A percentile compares a stretch with the other conserved stretches of the same genome.
Evolutionary conservation across 2,113 vertebrate species (phyloP).

Genomic region (Boulengeromyrus knoepffleri): DNA sequence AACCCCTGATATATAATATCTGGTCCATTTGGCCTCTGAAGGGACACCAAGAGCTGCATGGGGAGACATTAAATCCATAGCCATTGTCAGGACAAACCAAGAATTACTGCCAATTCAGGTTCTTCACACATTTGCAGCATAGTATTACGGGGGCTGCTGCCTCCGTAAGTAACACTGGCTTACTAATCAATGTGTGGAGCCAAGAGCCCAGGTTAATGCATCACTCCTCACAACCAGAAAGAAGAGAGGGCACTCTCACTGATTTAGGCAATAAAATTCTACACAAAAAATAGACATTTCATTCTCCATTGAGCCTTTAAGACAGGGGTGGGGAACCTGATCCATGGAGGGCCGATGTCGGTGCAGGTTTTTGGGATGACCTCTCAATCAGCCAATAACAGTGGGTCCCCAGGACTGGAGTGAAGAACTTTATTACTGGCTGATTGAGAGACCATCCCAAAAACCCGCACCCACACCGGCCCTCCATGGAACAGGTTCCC

Average conservation of each 20-base stretch:
- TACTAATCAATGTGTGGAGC: neutral
- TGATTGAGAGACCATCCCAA: no score
- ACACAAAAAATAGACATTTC: neutral
- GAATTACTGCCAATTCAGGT: neutral
- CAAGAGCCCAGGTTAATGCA: neutral
- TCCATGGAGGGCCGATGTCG: no score
- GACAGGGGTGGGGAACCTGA: no score
- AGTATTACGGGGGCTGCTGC: neutral
- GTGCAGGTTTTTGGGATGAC: no score
- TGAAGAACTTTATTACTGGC: no score
- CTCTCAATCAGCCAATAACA: no score
- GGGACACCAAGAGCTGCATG: neutral
- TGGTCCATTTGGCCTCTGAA: neutral
- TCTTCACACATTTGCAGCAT: neutral
- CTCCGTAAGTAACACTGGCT: neutral
- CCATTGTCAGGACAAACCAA: neutral
- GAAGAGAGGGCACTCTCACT: neutral
- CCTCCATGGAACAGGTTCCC: no score
- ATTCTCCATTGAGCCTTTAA: neutral
- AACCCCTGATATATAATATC: neutral
- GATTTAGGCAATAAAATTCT: neutral
- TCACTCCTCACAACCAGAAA: neutral
- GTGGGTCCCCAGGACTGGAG: no score
- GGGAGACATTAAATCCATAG: neutral
- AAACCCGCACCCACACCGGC: no score